Evolutionary conservation across 2,797 vertebrate genomes (phyloP).

Genomic region (Natrix natrix): DNA sequence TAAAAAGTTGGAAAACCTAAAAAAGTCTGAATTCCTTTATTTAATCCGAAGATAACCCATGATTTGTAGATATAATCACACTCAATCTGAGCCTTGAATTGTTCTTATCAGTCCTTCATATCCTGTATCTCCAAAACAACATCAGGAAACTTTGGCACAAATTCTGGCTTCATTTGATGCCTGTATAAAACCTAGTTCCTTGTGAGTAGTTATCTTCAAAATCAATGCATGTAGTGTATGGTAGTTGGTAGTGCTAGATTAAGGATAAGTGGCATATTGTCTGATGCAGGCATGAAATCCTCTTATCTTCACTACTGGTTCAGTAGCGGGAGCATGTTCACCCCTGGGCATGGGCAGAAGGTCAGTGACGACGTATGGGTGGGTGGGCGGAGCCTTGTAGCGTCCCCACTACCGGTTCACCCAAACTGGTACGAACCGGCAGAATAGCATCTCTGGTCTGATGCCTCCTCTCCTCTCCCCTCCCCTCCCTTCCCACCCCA

Average conservation of each 20-base stretch:
- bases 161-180: neutral
- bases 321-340: too few species aligned
- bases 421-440: too few species aligned
- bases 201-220: neutral
- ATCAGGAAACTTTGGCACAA: neutral
- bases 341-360: too few species aligned
- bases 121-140: neutral
- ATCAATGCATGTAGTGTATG: neutral
- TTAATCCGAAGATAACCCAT: neutral
- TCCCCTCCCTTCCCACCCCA: too few species aligned
- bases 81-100: neutral
- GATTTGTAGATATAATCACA: neutral
- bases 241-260: neutral
- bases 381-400: too few species aligned
- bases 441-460: too few species aligned
- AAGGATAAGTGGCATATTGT: neutral
- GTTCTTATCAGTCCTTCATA: neutral
- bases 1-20: neutral
- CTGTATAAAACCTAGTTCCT: neutral
- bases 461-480: neutral
- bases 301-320: too few species aligned
- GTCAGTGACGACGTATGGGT: too few species aligned
- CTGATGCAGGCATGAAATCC: neutral
- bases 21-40: neutral
- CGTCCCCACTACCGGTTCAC: too few species aligned